A percentile compares a stretch with the other conserved stretches of the same genome.
Evolutionary conservation across 2,797 vertebrate species (phyloP).

Genomic region (Jordanella pulchra): DNA sequence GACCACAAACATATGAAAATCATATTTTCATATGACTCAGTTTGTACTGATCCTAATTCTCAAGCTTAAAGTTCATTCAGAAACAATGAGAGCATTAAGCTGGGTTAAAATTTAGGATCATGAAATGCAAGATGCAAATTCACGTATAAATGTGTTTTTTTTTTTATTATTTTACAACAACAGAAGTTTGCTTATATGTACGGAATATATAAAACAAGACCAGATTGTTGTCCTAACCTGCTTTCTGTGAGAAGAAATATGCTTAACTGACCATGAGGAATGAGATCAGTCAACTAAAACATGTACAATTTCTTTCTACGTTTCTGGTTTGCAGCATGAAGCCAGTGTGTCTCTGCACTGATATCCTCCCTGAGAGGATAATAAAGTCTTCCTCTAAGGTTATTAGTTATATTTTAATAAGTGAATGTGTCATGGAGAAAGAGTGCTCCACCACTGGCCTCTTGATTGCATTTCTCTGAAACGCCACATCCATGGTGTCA

Average conservation of each 20-base stretch:
- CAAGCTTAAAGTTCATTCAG: not conserved
- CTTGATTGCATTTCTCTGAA: slow-evolving; percentile 1
- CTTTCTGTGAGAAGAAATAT: not conserved
- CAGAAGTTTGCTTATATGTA: not conserved
- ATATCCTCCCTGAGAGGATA: slow-evolving; percentile 34
- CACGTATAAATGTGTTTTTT: not conserved
- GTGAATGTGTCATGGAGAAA: slow-evolving; percentile 21
- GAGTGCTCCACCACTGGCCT: slow-evolving; percentile 13
- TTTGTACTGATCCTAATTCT: no score
- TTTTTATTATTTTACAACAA: not conserved
- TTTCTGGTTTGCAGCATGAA: slow-evolving; percentile 19
- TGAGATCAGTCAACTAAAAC: slow-evolving; percentile 14
- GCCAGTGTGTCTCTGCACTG: slow-evolving; percentile 6
- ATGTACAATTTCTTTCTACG: slow-evolving; percentile 7
- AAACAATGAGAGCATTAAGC: not conserved
- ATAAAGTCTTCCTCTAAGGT: slow-evolving; percentile 15
- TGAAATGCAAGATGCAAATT: not conserved
- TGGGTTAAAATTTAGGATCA: not conserved
- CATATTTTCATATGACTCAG: no score
- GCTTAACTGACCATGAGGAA: slow-evolving; percentile 6
- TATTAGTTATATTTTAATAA: slow-evolving; percentile 41
- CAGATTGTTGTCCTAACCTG: not conserved
- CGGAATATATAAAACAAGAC: not conserved
- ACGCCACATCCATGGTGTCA: slow-evolving; percentile 16
- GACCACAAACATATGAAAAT: not conserved